phyloP scores from a whole-genome alignment of 2,113 vertebrate species.

The Dendropsophus ebraccatus region DNA sequence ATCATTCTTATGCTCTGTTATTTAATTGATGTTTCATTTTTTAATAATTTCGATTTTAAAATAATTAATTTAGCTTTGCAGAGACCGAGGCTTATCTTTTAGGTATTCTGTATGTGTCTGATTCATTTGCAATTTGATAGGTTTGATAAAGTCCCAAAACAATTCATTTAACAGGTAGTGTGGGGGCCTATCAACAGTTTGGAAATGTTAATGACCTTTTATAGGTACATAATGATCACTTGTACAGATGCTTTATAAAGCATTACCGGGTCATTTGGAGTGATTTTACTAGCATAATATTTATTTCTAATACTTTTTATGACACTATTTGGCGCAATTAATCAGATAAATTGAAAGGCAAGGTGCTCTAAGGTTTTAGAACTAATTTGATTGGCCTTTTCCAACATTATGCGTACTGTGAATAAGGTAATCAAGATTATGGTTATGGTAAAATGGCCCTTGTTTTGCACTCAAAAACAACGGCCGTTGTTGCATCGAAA shows the following conservation, averaged over 20 bases:
- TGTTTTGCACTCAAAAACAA: too few relatives aligned
- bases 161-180: conserved; percentile 23
- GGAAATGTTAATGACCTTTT: conserved; percentile 34
- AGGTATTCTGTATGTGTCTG: neutral
- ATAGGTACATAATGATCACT: conserved; percentile 39
- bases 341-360: neutral
- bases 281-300: neutral
- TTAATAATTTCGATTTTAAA: conserved; percentile 29
- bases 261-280: neutral
- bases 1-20: conserved; percentile 31
- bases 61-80: conserved; percentile 34
- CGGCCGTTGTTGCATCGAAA: too few relatives aligned
- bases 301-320: neutral
- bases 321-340: neutral
- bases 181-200: neutral
- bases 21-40: conserved; percentile 39
- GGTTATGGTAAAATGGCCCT: neutral
- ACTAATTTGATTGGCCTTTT: neutral
- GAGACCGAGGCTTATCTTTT: conserved; percentile 19
- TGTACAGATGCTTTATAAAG: neutral
- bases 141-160: conserved; percentile 29
- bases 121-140: conserved; percentile 36
- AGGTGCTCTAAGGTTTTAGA: neutral
- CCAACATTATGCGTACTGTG: neutral
- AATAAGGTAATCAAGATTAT: neutral